phyloP scores from a whole-genome alignment of 2,888 invertebrate species.

The Heteromurus nitidus region DNA sequence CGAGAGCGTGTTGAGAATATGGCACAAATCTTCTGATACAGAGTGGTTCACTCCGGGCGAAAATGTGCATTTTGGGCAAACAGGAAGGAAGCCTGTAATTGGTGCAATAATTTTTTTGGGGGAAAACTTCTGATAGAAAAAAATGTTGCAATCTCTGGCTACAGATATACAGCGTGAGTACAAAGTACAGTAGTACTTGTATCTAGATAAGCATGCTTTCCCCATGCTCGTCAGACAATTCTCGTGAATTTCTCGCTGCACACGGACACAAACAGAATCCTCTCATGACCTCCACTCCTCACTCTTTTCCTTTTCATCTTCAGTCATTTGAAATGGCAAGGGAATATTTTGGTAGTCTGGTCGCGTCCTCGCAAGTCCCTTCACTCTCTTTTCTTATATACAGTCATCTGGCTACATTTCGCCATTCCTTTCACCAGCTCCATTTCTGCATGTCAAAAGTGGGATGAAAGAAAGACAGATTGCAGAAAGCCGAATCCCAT shows the following conservation, averaged over 20 bases:
- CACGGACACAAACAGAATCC: background rate
- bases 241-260: background rate
- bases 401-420: constrained; percentile 34
- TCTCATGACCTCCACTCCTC: constrained; percentile 6
- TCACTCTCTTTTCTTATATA: background rate
- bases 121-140: too few relatives aligned
- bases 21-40: too few relatives aligned
- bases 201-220: too few relatives aligned
- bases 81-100: too few relatives aligned
- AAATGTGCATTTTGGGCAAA: too few relatives aligned
- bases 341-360: constrained; percentile 35
- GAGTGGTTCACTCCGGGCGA: too few relatives aligned
- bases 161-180: too few relatives aligned
- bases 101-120: too few relatives aligned
- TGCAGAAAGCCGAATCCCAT: constrained; percentile 43
- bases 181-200: too few relatives aligned
- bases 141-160: too few relatives aligned
- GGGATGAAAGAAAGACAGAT: constrained; percentile 52
- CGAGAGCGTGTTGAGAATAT: too few relatives aligned
- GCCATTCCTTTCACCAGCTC: constrained; percentile 23
- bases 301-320: constrained; percentile 2
- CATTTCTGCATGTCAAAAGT: constrained; percentile 49
- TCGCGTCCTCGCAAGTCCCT: constrained; percentile 34
- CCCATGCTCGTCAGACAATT: too few relatives aligned
- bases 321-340: background rate